These are phyloP conservation scores for Microtus pennsylvanicus DNA, from an alignment of 2,113 vertebrate species.

Conservation along the genomic window DNA sequence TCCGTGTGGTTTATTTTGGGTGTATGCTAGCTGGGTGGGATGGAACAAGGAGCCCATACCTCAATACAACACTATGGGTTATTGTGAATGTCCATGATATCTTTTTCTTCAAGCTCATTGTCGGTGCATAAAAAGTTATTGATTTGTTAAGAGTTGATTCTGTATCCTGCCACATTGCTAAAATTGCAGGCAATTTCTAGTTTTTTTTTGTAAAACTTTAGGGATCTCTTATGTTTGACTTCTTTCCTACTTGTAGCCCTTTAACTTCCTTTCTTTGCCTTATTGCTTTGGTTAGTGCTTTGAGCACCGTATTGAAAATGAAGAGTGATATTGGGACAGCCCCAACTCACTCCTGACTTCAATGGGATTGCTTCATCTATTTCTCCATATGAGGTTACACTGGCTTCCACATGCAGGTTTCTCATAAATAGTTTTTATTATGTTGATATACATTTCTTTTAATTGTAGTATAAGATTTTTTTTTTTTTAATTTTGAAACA, in stretches of 20 bases:
- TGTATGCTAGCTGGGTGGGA: no score
- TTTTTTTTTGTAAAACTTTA: not conserved
- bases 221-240: not conserved
- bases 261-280: not conserved
- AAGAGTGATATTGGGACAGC: not conserved
- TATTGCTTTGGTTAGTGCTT: not conserved
- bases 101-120: not conserved
- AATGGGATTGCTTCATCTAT: not conserved
- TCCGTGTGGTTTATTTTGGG: no score
- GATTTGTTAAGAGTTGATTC: not conserved
- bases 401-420: not conserved
- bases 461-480: not conserved
- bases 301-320: not conserved
- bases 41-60: no score
- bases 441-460: not conserved
- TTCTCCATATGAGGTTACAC: not conserved
- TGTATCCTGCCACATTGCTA: not conserved
- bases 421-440: not conserved
- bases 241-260: not conserved
- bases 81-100: not conserved
- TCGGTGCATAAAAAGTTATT: not conserved
- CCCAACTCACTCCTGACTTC: not conserved
- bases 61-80: not conserved
- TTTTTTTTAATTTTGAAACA: no score
- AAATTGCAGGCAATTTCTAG: not conserved